Conservation (phyloP, 2,888 invertebrate species). For the Monopis laevigella region DNA sequence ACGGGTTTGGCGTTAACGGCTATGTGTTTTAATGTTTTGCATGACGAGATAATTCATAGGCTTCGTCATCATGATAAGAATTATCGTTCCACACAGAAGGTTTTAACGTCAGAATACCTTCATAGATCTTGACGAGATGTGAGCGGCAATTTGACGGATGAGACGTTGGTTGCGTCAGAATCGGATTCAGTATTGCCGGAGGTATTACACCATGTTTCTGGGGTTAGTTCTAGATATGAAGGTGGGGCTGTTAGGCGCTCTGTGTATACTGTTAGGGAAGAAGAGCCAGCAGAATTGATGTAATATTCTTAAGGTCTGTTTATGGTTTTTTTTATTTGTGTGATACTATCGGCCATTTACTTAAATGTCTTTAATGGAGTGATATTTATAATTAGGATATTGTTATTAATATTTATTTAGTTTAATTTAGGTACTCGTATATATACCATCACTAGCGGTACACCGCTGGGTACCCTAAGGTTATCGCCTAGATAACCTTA, state of each 20-base stretch:
- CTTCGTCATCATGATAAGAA: constrained; percentile 70
- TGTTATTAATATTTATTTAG: too few relatives aligned
- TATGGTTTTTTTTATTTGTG: too few relatives aligned
- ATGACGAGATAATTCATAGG: constrained; percentile 87
- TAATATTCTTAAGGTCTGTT: constrained; percentile 16
- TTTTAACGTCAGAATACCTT: constrained; percentile 49
- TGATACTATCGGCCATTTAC: constrained; percentile 6
- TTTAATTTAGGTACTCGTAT: too few relatives aligned
- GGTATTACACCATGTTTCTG: constrained; percentile 52
- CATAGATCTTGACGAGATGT: constrained; percentile 61
- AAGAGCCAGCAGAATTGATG: constrained; percentile 44
- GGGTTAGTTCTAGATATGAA: constrained; percentile 35
- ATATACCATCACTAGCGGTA: too few relatives aligned
- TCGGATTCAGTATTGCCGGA: constrained; percentile 51
- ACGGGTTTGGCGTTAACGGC: constrained; percentile 89
- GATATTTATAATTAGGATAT: too few relatives aligned
- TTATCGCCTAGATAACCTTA: too few relatives aligned
- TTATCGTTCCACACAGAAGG: constrained; percentile 46
- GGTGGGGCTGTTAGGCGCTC: constrained; percentile 48
- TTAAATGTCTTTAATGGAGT: too few relatives aligned
- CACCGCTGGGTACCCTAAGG: too few relatives aligned
- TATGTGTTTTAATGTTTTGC: constrained; percentile 90
- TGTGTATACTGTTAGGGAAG: constrained; percentile 37
- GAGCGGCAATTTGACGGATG: constrained; percentile 48
- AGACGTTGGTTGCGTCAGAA: constrained; percentile 49